Evolutionary conservation across 1,140 invertebrate species (phyloP).

Genomic region (Tigriopus japonicus): DNA sequence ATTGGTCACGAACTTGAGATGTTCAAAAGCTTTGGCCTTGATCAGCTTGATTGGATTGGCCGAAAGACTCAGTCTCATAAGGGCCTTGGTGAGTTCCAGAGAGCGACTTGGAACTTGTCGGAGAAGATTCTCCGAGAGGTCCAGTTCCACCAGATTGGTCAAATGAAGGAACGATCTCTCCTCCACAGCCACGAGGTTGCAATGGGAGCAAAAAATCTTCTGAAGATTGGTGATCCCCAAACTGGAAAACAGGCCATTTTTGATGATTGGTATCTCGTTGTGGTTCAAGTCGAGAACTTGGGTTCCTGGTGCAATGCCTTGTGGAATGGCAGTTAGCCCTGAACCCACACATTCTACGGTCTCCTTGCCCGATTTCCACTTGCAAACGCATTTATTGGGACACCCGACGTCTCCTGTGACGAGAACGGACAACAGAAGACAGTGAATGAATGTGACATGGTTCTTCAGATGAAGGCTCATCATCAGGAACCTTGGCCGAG

Average conservation of each 20-base stretch:
- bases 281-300: constrained; percentile 67
- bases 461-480: too few relatives aligned
- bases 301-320: constrained; percentile 61
- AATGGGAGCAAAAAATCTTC: constrained; percentile 55
- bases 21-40: constrained; percentile 42
- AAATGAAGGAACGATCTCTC: constrained; percentile 56
- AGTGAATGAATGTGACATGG: too few relatives aligned
- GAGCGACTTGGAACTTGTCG: constrained; percentile 50
- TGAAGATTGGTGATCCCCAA: constrained; percentile 66
- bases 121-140: constrained; percentile 60
- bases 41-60: constrained; percentile 10
- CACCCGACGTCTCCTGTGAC: constrained; percentile 27
- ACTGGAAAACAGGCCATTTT: constrained; percentile 49
- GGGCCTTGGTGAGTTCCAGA: constrained; percentile 27
- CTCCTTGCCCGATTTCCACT: constrained; percentile 77
- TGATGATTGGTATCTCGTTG: constrained; percentile 54
- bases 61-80: constrained; percentile 4
- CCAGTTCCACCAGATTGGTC: constrained; percentile 67
- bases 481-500: too few relatives aligned
- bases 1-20: constrained; percentile 48
- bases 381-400: constrained; percentile 55
- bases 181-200: constrained; percentile 51
- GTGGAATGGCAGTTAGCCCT: constrained; percentile 34
- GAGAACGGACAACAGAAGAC: too few relatives aligned
- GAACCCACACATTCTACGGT: constrained; percentile 49